These are phyloP conservation scores for Pteronura brasiliensis DNA, from an alignment of 2,113 vertebrate species.

Conservation along the genomic window DNA sequence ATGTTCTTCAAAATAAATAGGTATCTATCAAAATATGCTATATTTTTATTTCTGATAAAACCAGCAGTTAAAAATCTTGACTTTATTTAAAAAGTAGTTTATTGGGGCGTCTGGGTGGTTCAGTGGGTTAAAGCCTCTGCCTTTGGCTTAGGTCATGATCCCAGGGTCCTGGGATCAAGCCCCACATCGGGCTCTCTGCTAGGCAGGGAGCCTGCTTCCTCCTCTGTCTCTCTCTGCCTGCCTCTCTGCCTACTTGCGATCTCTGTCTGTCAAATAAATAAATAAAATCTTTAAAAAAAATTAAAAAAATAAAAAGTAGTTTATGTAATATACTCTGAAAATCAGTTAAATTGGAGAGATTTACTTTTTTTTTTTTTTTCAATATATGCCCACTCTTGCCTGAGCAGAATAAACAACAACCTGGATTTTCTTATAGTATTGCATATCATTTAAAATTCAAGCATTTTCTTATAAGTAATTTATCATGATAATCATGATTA, in stretches of 20 bases:
- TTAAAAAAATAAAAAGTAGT: not conserved
- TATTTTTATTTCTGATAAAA: not conserved
- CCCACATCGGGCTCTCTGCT: too few relatives aligned
- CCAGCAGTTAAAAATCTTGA: not conserved
- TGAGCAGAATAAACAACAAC: not conserved
- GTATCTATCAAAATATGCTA: not conserved
- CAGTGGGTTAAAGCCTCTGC: too few relatives aligned
- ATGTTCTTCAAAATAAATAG: not conserved
- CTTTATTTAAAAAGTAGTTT: not conserved
- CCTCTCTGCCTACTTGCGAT: too few relatives aligned
- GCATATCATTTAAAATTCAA: not conserved
- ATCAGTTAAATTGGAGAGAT: not conserved
- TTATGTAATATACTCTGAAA: not conserved
- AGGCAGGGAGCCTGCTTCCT: too few relatives aligned
- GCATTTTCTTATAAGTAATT: not conserved
- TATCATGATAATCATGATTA: not conserved
- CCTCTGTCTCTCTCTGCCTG: too few relatives aligned
- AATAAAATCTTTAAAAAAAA: too few relatives aligned
- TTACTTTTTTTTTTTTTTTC: not conserved
- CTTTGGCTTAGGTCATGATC: too few relatives aligned
- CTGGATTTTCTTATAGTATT: not conserved
- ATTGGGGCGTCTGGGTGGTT: too few relatives aligned
- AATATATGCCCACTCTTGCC: not conserved
- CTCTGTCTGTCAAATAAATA: too few relatives aligned
- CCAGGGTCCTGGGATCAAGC: too few relatives aligned